Evolutionary conservation across 2,797 vertebrate genomes (phyloP), one percentile per base, ranked within the genome.

Genomic region (Lacerta bilineata): DNA sequence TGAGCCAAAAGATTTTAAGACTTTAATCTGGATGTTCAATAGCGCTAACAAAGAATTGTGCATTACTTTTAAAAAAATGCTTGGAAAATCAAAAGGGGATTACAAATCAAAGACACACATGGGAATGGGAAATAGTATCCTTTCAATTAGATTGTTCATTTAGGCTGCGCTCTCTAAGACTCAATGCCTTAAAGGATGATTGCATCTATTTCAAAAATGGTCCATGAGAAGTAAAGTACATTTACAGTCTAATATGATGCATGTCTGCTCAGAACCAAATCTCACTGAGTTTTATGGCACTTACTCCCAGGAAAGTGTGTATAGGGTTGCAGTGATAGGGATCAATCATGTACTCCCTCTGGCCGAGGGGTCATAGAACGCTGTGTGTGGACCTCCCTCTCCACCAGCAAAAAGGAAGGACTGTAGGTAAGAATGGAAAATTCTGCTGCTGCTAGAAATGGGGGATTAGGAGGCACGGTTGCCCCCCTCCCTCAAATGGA

Each of bases 131-230:
- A 95, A 25, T 87, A 74, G 89, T 95, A 95, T 94, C 78, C 83
- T 95, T 94, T 93, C 89, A 89, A 29, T 93, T 91, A 91, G 78
- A 59, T 92, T 88, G 39, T 15, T 96, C 84, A 94, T 93, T 95
- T 59, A 93, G 92, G 5, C 59, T 80, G 68, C 66, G 39, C 59
- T 90, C 5, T 3, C 82, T 95, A 94, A 95, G 88, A 80, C 87
- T 91, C 61, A 92, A 94, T 78, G 43, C 4, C 43, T 0, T 84
- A 88, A 87, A 91, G 64, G 64, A 86, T 71, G 86, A 92, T 72
- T 88, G 39, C 3, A 61, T 86, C 88, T 79, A 66, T n/a, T 90
- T 80, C 89, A 89, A 17, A 85, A 86, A 88, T 83, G 55, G 68
- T 90, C 91, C 86, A 3, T 50, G 11, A 11, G 25, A 76, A 25